Evolutionary conservation across 2,888 invertebrate species (phyloP).

Genomic region (Allophyes oxyacanthae): DNA sequence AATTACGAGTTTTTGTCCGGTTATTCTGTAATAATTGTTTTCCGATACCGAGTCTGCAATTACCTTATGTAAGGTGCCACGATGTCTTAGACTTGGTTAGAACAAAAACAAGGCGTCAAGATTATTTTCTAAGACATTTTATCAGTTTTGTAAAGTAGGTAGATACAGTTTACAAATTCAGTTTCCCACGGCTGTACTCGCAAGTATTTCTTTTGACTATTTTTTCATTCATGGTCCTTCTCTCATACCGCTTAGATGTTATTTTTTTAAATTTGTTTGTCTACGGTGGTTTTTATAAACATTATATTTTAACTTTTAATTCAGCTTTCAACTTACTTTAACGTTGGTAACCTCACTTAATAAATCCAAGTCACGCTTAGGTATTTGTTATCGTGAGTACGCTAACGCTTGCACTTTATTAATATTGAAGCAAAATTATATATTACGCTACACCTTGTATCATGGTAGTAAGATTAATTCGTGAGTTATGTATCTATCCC

Average conservation of each 20-base stretch:
- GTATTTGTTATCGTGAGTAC: slow-evolving; percentile 11
- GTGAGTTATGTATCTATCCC: slow-evolving; percentile 35
- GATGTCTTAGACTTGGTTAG: background rate
- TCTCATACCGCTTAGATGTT: too few relatives aligned
- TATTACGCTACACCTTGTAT: slow-evolving; percentile 9
- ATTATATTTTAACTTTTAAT: too few relatives aligned
- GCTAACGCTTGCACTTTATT: background rate
- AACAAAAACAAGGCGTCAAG: background rate
- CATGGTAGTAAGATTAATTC: slow-evolving; percentile 21
- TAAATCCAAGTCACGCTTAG: too few relatives aligned
- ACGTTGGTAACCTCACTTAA: too few relatives aligned
- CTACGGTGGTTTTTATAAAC: too few relatives aligned
- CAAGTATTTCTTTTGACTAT: too few relatives aligned
- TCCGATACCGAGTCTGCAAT: slow-evolving; percentile 28
- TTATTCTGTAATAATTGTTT: slow-evolving; percentile 42
- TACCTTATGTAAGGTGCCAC: slow-evolving; percentile 19
- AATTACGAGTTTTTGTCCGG: slow-evolving; percentile 52
- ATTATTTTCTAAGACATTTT: background rate
- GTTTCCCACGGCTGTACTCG: too few relatives aligned
- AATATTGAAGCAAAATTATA: slow-evolving; percentile 16
- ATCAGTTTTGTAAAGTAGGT: too few relatives aligned
- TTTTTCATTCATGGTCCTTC: too few relatives aligned
- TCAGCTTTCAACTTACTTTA: too few relatives aligned
- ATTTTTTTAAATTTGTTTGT: too few relatives aligned
- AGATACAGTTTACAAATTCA: too few relatives aligned